Percentiles rank a stretch among this genome's conserved stretches.
phyloP scores from a whole-genome alignment of 2,888 invertebrate species.

The Pseudanteris insignis region DNA sequence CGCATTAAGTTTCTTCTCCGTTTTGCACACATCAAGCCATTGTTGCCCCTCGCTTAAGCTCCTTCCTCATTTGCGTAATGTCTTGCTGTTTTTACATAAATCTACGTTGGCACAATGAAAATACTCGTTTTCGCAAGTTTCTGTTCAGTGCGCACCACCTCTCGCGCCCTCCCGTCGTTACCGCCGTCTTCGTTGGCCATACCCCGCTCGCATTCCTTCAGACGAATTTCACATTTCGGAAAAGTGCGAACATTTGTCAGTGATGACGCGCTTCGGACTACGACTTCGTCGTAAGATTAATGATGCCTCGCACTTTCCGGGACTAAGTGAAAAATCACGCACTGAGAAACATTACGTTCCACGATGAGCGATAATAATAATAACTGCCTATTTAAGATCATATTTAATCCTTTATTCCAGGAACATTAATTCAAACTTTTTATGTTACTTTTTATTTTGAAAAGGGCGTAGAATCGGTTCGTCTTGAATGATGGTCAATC shows the following conservation, averaged over 20 bases:
- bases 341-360: not conserved
- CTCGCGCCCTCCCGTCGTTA: not conserved
- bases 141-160: conserved; percentile 2
- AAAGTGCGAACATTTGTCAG: conserved; percentile 34
- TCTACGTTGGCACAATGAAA: conserved; percentile 38
- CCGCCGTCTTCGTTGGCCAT: not conserved
- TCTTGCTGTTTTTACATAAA: conserved; percentile 40
- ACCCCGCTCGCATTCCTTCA: conserved; percentile 1
- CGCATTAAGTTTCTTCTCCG: conserved; percentile 29
- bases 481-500: too few relatives aligned
- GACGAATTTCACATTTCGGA: conserved; percentile 28
- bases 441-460: too few relatives aligned
- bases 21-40: conserved; percentile 35
- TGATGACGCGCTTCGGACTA: conserved; percentile 20
- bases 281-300: conserved; percentile 25
- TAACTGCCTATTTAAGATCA: too few relatives aligned
- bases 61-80: conserved; percentile 43
- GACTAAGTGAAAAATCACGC: conserved; percentile 3
- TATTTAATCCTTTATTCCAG: too few relatives aligned
- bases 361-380: too few relatives aligned
- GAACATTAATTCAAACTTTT: too few relatives aligned
- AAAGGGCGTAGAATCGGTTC: too few relatives aligned
- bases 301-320: conserved; percentile 9
- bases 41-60: conserved; percentile 35
- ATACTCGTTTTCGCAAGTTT: conserved; percentile 27